A percentile compares a stretch with the other conserved stretches of the same genome.
phyloP scores from a whole-genome alignment of 2,888 invertebrate genomes.

The Cataglyphis altisquamis region DNA sequence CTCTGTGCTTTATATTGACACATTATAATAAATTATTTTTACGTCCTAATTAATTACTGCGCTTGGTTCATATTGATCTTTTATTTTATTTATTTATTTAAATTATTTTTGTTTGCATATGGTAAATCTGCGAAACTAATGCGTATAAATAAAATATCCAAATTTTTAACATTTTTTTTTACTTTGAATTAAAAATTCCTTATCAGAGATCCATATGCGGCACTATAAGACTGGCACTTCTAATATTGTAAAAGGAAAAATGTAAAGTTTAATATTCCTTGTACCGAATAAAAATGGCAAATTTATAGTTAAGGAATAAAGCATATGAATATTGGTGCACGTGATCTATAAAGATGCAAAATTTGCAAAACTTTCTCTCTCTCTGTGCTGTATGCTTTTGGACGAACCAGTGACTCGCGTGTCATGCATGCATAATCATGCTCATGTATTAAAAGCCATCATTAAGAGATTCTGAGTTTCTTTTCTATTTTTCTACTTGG shows the following conservation, averaged over 20 bases:
- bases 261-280: not conserved
- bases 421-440: slow-evolving; percentile 50
- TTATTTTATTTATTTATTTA: not conserved
- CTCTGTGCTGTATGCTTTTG: not conserved
- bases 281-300: not conserved
- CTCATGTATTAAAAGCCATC: slow-evolving; percentile 58
- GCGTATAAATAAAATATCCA: not conserved
- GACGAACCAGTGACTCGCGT: slow-evolving; percentile 43
- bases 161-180: not conserved
- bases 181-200: not conserved
- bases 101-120: not conserved
- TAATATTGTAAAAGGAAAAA: not conserved
- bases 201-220: not conserved
- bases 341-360: not conserved
- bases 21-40: too few species aligned
- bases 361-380: slow-evolving; percentile 13
- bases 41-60: too few species aligned
- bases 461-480: slow-evolving; percentile 24
- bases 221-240: not conserved
- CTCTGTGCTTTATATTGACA: too few species aligned
- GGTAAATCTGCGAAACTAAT: not conserved
- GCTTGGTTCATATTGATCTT: too few species aligned
- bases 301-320: not conserved
- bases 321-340: not conserved
- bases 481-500: slow-evolving; percentile 66